Evolutionary conservation across 2,113 vertebrate genomes (phyloP), one percentile per base, ranked within the genome.

Genomic region (Onychostruthus taczanowskii): DNA sequence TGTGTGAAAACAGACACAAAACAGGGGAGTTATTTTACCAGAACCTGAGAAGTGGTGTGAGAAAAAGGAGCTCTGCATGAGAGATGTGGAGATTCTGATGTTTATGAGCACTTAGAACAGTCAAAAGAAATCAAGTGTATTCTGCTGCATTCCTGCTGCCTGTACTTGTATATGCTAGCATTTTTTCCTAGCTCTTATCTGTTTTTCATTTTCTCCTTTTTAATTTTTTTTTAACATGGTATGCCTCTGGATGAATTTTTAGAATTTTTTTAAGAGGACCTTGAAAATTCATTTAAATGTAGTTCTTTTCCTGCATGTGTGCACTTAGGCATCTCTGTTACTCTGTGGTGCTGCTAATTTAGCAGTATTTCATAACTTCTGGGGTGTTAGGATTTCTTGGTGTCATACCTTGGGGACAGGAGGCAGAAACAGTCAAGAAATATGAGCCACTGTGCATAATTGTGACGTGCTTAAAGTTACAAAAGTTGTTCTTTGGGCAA

Each of bases 381-480:
- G 11, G 47, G 35, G 22, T 31, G 10, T 59, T 58, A 20, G 43
- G 52, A 33, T 73, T 89, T 66, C 50, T 53, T 84, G 13, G 28
- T 75, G 14, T 67, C 17, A 4, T 53, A 24, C 28, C 41, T 46
- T 44, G 18, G 27, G 4, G 16, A 1, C 46, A 75, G 10, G 33
- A 31, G 28, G 18, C 63, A 68, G 53, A 61, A 61, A 70, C 11
- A 0, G 0, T 11, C 52, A 47, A 62, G 63, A 78, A 93, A 50
- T 35, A 27, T 0, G 2, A 72, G 21, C 23, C 58, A 27, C 9
- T 22, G 26, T 8, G 37, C 9, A 0, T 30, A 52, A 44, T 21
- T 30, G 12, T 46, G 31, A 39, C 1, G 5, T 37, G 9, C 43
- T 53, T 62, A 2, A 68, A 82, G 8, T 72, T 47, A 33, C 8